These are phyloP conservation scores for Amblyopsis rosae DNA, from an alignment of 2,113 vertebrate species.

Conservation along the genomic window DNA sequence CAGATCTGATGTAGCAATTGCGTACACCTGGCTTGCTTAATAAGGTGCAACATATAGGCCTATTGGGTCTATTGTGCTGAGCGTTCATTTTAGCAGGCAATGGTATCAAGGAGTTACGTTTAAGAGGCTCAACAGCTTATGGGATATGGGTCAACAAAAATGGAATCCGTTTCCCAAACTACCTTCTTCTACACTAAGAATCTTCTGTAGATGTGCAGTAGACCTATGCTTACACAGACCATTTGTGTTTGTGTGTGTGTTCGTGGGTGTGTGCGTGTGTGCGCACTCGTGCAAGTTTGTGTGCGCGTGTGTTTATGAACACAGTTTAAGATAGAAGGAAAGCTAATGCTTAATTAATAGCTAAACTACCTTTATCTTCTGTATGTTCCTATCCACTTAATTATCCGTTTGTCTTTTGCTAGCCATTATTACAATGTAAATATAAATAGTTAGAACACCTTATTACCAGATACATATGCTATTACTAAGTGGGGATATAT, in stretches of 20 bases:
- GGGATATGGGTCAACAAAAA: slow-evolving; percentile 79
- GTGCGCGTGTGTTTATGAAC: too few relatives aligned
- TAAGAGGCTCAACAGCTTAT: slow-evolving; percentile 88
- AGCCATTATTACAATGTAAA: too few relatives aligned
- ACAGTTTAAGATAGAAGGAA: too few relatives aligned
- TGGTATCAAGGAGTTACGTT: slow-evolving; percentile 68
- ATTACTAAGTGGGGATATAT: too few relatives aligned
- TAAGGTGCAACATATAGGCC: neutral
- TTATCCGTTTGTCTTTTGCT: too few relatives aligned
- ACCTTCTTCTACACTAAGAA: neutral
- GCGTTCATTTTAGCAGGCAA: slow-evolving; percentile 55
- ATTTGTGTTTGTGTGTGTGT: neutral
- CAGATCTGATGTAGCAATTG: too few relatives aligned
- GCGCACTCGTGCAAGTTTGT: too few relatives aligned
- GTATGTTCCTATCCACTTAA: too few relatives aligned
- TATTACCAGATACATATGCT: too few relatives aligned
- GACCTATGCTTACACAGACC: neutral
- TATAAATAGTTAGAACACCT: too few relatives aligned
- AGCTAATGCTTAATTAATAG: too few relatives aligned
- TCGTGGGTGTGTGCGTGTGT: neutral
- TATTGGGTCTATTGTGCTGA: slow-evolving; percentile 47
- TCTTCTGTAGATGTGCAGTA: neutral
- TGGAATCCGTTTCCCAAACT: slow-evolving; percentile 60
- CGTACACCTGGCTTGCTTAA: neutral
- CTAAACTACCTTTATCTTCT: too few relatives aligned